Percentiles rank a stretch among this genome's conserved stretches.
Evolutionary conservation across 2,113 vertebrate species (phyloP).

Genomic region (Brachyhypopomus gauderio): DNA sequence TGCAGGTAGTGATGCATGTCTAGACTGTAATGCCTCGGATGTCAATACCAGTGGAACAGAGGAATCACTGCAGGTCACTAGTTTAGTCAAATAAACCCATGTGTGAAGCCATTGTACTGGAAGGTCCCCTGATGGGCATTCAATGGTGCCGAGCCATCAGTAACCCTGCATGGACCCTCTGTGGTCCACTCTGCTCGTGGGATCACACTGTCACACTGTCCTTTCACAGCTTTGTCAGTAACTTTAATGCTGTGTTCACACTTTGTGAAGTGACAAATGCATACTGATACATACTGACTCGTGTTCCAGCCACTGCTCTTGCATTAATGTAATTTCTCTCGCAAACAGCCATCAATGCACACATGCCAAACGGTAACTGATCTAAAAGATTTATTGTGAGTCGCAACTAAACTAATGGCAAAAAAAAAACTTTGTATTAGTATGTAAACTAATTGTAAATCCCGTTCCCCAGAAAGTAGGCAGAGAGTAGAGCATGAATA

Average conservation of each 20-base stretch:
- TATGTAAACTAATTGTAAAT: slow-evolving; percentile 27
- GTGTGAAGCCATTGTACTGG: background rate
- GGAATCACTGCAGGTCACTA: background rate
- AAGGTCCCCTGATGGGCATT: background rate
- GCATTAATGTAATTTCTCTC: background rate
- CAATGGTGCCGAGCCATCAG: background rate
- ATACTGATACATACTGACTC: background rate
- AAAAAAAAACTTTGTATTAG: background rate
- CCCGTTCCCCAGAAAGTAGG: slow-evolving; percentile 36
- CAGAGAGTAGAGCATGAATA: slow-evolving; percentile 24
- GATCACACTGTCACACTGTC: background rate
- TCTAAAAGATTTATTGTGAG: slow-evolving; percentile 33
- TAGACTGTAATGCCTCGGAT: background rate
- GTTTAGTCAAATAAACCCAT: background rate
- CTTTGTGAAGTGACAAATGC: background rate
- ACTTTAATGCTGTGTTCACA: background rate
- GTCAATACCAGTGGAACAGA: background rate
- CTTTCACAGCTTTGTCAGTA: background rate
- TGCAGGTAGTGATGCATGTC: background rate
- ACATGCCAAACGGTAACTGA: slow-evolving; percentile 8
- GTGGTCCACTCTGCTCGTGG: too few species aligned
- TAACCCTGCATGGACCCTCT: background rate
- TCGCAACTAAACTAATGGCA: background rate
- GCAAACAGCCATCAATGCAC: background rate
- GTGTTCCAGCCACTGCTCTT: background rate